Conservation (phyloP, 2,888 invertebrate species). For the Pristionchus exspectatus region DNA sequence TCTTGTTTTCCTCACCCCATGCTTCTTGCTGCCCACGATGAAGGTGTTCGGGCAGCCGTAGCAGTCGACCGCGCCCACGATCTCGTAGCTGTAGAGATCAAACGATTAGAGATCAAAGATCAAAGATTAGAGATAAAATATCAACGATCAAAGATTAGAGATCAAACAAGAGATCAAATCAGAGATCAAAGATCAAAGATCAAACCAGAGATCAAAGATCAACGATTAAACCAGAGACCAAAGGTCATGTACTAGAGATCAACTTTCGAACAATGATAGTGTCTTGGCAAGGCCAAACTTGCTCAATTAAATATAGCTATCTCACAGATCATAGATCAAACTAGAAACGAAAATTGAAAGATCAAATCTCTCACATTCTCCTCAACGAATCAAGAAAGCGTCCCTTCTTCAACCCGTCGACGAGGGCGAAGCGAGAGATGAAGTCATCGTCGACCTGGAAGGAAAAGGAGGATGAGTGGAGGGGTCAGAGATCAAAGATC, state of each 20-base stretch:
- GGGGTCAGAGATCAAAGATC: slow-evolving; percentile 5
- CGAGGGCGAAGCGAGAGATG: neutral
- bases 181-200: neutral
- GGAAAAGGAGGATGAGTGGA: neutral
- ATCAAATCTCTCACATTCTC: slow-evolving; percentile 14
- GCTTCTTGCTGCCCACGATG: neutral
- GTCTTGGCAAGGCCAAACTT: neutral
- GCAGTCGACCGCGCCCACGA: slow-evolving; percentile 25
- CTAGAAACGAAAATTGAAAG: no score
- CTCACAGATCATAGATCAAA: slow-evolving; percentile 1
- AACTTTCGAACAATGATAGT: neutral
- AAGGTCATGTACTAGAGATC: neutral
- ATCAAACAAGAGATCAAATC: neutral
- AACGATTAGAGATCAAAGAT: neutral
- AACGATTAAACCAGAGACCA: neutral
- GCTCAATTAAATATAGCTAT: no score
- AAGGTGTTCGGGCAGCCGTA: slow-evolving; percentile 15
- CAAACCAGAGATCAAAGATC: neutral
- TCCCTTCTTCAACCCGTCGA: slow-evolving; percentile 31
- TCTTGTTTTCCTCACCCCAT: slow-evolving; percentile 43
- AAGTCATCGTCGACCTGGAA: neutral
- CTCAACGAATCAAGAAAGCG: neutral
- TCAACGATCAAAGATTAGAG: neutral
- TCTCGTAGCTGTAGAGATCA: slow-evolving; percentile 13
- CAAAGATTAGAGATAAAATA: no score